Evolutionary conservation across 1,140 invertebrate genomes (phyloP), one percentile per base, ranked within the genome.

Genomic region (Drosophila baimaii): DNA sequence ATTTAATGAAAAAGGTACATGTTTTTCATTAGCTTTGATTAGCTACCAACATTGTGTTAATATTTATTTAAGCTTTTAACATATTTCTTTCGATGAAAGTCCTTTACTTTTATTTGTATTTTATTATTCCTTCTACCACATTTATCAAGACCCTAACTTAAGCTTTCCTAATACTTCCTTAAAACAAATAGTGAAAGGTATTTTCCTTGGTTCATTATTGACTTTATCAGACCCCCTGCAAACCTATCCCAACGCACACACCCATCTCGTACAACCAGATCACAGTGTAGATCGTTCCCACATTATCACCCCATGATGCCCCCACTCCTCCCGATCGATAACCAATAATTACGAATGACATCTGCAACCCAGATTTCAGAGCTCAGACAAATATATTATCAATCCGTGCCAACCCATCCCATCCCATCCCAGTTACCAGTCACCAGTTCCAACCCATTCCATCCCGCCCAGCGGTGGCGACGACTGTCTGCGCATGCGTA

Each of bases 401-500:
- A 47, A 41, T 47, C 52, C 19, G 25, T 33, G 65, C 21, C 35
- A 19, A 25, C 31, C 33, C 43, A 72, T 19, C 29, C 66, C 12
- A 29, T 33, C 41, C 35, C 44, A 73, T 33, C 44, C 54, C 9
- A 25, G 49, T 35, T 33, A n/a, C 23, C 19, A 52, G 49, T 52
- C 51, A 23, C 51, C 51, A 52, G 51, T 35, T 15, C 13, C 51
- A 23, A 2, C 17, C 44, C 43, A 51, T 44, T n/a, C 66, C 43
- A 51, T 44, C 19, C 66, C 66, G 70, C 29, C 55, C 46, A 71
- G 55, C 41, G n/a, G 29, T 61, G 39, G 17, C 41, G 57, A 63
- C 44, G 62, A 23, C 49, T 70, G 73, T 77, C 68, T 73, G 80
- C 61, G 56, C 59, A 51, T 84, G 81, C 82, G 69, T 81, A 81